These are phyloP conservation scores for Xyliphius kryptos DNA, from an alignment of 2,113 vertebrate genomes.

Conservation along the genomic window DNA sequence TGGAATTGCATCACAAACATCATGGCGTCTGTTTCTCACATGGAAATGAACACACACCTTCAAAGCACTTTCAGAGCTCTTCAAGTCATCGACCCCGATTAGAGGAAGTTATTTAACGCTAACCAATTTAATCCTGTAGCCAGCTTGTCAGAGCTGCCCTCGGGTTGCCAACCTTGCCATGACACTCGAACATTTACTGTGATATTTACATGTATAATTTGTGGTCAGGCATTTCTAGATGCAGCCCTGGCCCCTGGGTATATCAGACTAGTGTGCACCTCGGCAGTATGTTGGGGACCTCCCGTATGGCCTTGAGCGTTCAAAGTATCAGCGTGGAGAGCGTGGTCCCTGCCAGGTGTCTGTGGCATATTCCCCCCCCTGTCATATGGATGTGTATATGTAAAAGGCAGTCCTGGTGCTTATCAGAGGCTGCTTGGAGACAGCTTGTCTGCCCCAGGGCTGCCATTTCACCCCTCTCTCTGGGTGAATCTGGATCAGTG, in stretches of 20 bases:
- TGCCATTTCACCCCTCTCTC: constrained; percentile 48
- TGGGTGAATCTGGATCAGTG: constrained; percentile 24
- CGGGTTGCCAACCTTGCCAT: constrained; percentile 24
- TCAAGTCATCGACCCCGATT: constrained; percentile 32
- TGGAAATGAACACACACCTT: not conserved
- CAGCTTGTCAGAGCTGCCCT: constrained; percentile 34
- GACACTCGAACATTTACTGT: constrained; percentile 25
- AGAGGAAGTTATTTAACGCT: constrained; percentile 30
- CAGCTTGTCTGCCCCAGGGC: constrained; percentile 52
- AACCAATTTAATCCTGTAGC: constrained; percentile 39
- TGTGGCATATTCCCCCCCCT: constrained; percentile 37
- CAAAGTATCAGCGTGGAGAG: constrained; percentile 33
- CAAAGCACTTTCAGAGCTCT: constrained; percentile 5
- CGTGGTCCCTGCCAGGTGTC: constrained; percentile 35
- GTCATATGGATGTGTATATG: constrained; percentile 44
- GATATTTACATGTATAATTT: constrained; percentile 28
- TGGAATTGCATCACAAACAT: constrained; percentile 14
- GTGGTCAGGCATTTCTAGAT: constrained; percentile 19
- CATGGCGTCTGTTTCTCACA: not conserved
- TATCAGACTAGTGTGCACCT: constrained; percentile 32
- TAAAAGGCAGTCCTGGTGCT: constrained; percentile 44
- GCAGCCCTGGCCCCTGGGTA: constrained; percentile 29
- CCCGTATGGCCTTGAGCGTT: constrained; percentile 34
- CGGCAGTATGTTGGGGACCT: constrained; percentile 24
- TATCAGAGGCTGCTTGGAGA: constrained; percentile 48